Conservation (phyloP, 2,888 invertebrate genomes). For the Leucoma salicis region DNA sequence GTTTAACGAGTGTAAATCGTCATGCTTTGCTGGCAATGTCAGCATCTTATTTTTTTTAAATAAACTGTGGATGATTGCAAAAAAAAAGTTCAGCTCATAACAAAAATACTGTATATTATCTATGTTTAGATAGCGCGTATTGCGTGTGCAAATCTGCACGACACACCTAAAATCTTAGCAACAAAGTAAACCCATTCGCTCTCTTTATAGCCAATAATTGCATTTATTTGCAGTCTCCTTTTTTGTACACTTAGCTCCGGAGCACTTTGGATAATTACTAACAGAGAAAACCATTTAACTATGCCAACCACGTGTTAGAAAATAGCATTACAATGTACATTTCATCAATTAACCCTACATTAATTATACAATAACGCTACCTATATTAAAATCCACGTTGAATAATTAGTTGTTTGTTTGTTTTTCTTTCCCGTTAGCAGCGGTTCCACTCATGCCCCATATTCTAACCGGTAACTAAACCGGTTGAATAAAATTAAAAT, state of each 20-base stretch:
- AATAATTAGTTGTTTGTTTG: background rate
- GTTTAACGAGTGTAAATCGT: background rate
- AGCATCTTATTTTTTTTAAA: background rate
- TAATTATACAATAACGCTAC: too few species aligned
- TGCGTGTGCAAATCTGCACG: background rate
- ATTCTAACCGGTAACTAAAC: slow-evolving; percentile 27
- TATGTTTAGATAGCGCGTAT: background rate
- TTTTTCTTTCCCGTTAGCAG: slow-evolving; percentile 7
- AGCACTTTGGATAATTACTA: too few species aligned
- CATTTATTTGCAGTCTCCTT: background rate
- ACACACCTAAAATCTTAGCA: background rate
- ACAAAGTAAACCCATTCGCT: background rate
- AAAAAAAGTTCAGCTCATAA: too few species aligned
- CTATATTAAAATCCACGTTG: too few species aligned
- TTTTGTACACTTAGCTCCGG: background rate
- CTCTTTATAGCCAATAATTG: background rate
- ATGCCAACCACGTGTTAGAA: background rate
- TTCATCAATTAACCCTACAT: too few species aligned
- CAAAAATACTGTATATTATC: background rate
- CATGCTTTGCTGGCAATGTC: background rate
- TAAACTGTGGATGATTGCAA: background rate
- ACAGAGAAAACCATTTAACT: background rate
- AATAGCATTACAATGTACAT: background rate
- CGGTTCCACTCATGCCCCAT: slow-evolving; percentile 21
- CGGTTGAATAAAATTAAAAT: slow-evolving; percentile 16